These are phyloP conservation scores for Mus minutoides DNA, from an alignment of 2,797 vertebrate genomes.

Conservation along the genomic window DNA sequence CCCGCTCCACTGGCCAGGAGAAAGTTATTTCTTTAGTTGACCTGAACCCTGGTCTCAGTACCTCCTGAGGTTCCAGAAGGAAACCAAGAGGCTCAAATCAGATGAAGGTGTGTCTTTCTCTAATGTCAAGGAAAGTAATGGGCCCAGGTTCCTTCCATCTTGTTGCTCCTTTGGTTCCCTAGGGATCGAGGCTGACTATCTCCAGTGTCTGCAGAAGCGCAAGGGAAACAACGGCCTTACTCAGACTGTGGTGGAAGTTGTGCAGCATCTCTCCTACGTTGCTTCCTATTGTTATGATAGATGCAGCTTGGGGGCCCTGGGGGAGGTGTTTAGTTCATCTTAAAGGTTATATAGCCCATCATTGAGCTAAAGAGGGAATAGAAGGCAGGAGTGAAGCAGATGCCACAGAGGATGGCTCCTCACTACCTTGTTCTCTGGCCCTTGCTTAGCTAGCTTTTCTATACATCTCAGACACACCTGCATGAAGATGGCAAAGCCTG, in stretches of 20 bases:
- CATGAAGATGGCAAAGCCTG: neutral
- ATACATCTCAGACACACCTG: neutral
- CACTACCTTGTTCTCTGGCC: neutral
- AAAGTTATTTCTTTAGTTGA: neutral
- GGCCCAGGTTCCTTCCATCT: neutral
- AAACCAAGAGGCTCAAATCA: neutral
- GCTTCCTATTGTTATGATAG: neutral
- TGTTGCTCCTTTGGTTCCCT: neutral
- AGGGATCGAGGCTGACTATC: neutral
- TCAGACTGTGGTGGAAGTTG: neutral
- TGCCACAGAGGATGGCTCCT: neutral
- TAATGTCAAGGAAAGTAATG: rapidly evolving
- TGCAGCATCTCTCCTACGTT: neutral
- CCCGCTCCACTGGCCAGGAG: neutral
- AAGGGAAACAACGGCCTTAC: neutral
- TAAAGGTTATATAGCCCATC: neutral
- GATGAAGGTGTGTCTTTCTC: neutral
- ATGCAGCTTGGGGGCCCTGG: neutral
- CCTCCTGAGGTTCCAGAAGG: neutral
- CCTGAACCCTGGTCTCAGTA: rapidly evolving
- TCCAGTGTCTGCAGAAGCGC: neutral
- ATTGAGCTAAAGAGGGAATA: neutral
- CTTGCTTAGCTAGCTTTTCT: neutral
- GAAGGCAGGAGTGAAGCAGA: neutral
- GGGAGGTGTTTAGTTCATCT: neutral